A percentile compares a stretch with the other conserved stretches of the same genome.
phyloP scores from a whole-genome alignment of 2,113 vertebrate genomes.

The Ardeotis arabs region DNA sequence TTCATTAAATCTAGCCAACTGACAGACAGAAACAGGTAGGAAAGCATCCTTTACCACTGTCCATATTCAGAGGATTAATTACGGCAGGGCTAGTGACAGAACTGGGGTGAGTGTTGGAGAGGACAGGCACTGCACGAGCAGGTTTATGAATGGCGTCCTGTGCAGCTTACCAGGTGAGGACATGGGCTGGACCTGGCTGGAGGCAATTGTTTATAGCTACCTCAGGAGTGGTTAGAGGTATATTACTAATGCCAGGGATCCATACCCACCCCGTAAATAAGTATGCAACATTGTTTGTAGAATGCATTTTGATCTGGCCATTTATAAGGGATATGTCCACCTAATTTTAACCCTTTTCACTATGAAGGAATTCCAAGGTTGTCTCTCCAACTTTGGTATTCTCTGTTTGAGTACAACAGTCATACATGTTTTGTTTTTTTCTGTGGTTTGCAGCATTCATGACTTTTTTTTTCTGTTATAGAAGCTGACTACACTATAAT shows the following conservation, averaged over 20 bases:
- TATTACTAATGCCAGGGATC: neutral
- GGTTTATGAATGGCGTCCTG: neutral
- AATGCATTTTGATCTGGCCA: neutral
- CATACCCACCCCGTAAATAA: neutral
- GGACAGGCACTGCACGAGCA: neutral
- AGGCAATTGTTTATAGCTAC: neutral
- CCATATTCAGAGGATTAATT: neutral
- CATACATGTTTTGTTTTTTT: neutral
- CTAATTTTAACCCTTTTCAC: neutral
- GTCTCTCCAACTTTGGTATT: neutral
- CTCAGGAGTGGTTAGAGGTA: neutral
- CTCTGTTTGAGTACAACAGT: neutral
- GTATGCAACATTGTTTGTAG: neutral
- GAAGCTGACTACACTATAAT: slow-evolving; percentile 36
- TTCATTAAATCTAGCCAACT: neutral
- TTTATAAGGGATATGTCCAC: neutral
- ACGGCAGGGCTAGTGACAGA: neutral
- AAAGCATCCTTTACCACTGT: neutral
- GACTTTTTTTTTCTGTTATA: neutral
- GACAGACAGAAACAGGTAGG: neutral
- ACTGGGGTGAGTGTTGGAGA: neutral
- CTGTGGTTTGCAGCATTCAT: neutral
- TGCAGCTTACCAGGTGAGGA: neutral
- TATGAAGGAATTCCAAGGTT: neutral
- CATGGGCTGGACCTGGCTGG: neutral